A percentile compares a stretch with the other conserved stretches of the same genome.
phyloP scores from a whole-genome alignment of 2,888 invertebrate genomes.

The Axea sp. region DNA sequence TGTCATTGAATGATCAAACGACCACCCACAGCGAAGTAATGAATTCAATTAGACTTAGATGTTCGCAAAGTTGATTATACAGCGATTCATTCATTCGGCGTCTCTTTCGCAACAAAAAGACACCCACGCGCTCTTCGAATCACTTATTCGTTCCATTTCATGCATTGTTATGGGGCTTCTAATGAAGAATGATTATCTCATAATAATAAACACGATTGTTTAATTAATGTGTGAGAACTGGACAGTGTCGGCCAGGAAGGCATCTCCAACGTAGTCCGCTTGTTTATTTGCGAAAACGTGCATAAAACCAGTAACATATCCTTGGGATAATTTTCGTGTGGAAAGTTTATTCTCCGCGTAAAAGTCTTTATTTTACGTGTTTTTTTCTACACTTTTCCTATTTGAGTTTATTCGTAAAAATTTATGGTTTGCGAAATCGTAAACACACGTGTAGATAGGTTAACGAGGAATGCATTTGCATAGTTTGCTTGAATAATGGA shows the following conservation, averaged over 20 bases:
- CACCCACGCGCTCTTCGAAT: background rate
- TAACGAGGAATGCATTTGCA: conserved; percentile 40
- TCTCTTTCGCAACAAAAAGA: background rate
- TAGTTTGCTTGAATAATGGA: conserved; percentile 16
- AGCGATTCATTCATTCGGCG: too few relatives aligned
- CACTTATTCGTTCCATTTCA: too few relatives aligned
- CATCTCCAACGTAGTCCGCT: background rate
- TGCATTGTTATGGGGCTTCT: too few relatives aligned
- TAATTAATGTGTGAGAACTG: too few relatives aligned
- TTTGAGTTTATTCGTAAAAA: conserved; percentile 44
- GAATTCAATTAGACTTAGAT: conserved; percentile 62
- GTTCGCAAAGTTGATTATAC: conserved; percentile 24
- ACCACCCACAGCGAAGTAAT: conserved; percentile 28
- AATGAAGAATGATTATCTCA: conserved; percentile 10
- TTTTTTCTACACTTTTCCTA: conserved; percentile 30
- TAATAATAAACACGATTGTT: conserved; percentile 8
- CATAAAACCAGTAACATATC: conserved; percentile 23
- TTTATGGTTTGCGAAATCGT: conserved; percentile 41
- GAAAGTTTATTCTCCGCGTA: conserved; percentile 34
- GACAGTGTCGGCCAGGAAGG: too few relatives aligned
- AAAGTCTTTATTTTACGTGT: conserved; percentile 43
- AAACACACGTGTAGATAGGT: conserved; percentile 42
- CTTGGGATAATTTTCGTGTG: conserved; percentile 21
- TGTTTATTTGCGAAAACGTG: conserved; percentile 23
- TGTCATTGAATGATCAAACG: conserved; percentile 14